Evolutionary conservation across 2,888 invertebrate species (phyloP).

Genomic region (Yponomeuta plumbellus): DNA sequence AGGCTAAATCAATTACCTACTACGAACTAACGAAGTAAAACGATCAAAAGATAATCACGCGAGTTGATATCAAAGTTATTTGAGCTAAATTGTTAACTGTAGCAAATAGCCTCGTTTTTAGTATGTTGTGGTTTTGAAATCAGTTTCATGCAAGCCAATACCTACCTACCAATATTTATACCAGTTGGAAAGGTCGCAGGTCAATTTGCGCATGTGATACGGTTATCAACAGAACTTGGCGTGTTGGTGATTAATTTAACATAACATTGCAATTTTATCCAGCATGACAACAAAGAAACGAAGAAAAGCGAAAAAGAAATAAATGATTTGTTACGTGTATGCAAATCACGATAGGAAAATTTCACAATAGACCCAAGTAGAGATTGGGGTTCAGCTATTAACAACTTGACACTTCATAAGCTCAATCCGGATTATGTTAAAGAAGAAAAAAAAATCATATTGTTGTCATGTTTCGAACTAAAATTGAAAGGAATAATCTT

Average conservation of each 20-base stretch:
- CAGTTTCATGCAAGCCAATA: constrained; percentile 32
- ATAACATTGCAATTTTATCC: background rate
- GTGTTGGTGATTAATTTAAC: background rate
- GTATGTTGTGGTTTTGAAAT: constrained; percentile 43
- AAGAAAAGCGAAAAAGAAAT: no score
- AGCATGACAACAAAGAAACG: no score
- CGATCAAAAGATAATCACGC: constrained; percentile 43
- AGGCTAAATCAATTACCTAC: constrained; percentile 40
- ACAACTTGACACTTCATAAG: no score
- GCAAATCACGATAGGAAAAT: no score
- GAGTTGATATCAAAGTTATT: constrained; percentile 24
- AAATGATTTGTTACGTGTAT: no score
- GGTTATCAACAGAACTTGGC: background rate
- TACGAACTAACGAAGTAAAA: constrained; percentile 13
- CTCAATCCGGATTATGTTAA: no score
- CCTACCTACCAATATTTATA: constrained; percentile 15
- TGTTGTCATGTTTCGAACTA: no score
- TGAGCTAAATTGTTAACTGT: constrained; percentile 3
- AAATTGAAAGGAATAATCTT: no score
- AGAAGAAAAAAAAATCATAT: no score
- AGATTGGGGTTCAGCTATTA: no score
- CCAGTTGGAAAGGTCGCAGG: constrained; percentile 36
- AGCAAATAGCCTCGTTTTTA: background rate
- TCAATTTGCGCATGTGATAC: constrained; percentile 27
- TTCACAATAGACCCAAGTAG: no score